Evolutionary conservation across 2,888 invertebrate species (phyloP).

Genomic region (Aphodius sticticus): DNA sequence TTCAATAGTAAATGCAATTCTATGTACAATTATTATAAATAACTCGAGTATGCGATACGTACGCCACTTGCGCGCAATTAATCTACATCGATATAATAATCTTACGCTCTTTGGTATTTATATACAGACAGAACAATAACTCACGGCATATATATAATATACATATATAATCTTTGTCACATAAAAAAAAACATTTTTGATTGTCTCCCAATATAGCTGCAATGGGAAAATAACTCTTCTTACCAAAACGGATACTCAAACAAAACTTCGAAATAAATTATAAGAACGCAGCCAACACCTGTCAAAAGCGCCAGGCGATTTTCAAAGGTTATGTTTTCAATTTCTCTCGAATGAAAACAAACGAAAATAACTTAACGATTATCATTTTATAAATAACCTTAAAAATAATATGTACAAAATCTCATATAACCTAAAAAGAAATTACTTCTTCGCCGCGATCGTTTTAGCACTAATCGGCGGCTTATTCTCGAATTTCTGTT

Average conservation of each 20-base stretch:
- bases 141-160: slow-evolving; percentile 15
- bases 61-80: not conserved
- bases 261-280: not conserved
- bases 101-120: slow-evolving; percentile 24
- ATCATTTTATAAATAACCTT: slow-evolving; percentile 19
- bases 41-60: slow-evolving; percentile 7
- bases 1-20: slow-evolving; percentile 20
- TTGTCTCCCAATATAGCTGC: not conserved
- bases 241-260: not conserved
- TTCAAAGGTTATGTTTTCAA: too few relatives aligned
- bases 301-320: too few relatives aligned
- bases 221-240: not conserved
- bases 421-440: not conserved
- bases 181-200: slow-evolving; percentile 12
- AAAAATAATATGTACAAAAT: not conserved
- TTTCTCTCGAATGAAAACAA: too few relatives aligned
- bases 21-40: slow-evolving; percentile 20
- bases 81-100: slow-evolving; percentile 8
- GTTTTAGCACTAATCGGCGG: slow-evolving; percentile 40
- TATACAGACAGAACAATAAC: slow-evolving; percentile 15
- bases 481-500: slow-evolving; percentile 79
- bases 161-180: slow-evolving; percentile 7
- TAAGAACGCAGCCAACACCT: not conserved
- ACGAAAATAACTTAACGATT: not conserved
- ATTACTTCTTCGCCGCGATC: slow-evolving; percentile 30